Evolutionary conservation across 2,113 vertebrate genomes (phyloP).

Genomic region (Orientallactaga bullata): DNA sequence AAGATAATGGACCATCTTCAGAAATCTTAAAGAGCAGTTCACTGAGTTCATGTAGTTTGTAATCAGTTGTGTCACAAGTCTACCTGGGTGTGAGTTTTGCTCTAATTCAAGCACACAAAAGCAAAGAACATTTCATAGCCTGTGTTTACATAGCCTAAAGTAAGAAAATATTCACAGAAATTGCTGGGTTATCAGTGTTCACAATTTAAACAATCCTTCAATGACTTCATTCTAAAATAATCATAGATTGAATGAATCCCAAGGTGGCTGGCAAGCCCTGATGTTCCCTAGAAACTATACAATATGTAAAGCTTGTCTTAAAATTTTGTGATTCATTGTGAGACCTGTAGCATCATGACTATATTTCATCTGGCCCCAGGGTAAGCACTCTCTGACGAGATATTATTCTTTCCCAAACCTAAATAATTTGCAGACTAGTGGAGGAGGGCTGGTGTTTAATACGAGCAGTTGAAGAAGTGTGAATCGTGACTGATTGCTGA

Average conservation of each 20-base stretch:
- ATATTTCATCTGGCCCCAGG: conserved; percentile 48
- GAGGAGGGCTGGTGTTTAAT: conserved; percentile 63
- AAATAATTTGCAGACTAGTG: conserved; percentile 66
- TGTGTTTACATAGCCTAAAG: background rate
- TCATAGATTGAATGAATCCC: conserved; percentile 28
- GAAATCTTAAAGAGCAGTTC: conserved; percentile 45
- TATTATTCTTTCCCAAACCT: conserved; percentile 59
- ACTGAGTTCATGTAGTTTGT: background rate
- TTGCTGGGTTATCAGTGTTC: background rate
- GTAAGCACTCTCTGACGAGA: conserved; percentile 54
- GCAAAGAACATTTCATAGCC: background rate
- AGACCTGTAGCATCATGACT: conserved; percentile 22
- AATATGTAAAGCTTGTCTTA: conserved; percentile 42
- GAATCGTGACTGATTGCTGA: conserved; percentile 81
- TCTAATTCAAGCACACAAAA: conserved; percentile 45
- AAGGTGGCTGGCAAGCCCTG: conserved; percentile 20
- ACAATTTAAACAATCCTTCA: conserved; percentile 7
- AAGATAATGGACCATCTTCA: conserved; percentile 46
- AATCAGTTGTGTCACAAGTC: background rate
- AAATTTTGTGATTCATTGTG: conserved; percentile 48
- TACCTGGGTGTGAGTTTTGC: conserved; percentile 6
- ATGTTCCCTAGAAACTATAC: conserved; percentile 53
- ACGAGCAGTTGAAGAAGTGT: conserved; percentile 70
- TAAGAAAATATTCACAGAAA: background rate
- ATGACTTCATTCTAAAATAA: conserved; percentile 13